Evolutionary conservation across 2,797 vertebrate species (phyloP), one percentile per base, ranked within the genome.

Genomic region (Acomys russatus): DNA sequence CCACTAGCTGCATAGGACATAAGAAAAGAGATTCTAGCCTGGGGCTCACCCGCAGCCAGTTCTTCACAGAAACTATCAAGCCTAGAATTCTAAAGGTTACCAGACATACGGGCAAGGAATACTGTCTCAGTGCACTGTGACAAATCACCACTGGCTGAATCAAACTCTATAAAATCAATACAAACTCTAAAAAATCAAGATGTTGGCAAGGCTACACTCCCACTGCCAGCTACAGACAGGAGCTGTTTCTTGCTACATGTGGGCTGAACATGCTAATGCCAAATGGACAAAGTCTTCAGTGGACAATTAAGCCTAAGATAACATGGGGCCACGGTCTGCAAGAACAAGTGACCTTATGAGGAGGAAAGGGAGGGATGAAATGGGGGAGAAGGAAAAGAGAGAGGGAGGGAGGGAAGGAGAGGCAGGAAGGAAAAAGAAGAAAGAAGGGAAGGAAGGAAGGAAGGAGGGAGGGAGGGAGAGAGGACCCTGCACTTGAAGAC

Each of bases 1-100:
- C 4, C 7, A 1, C 12, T 0, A 1, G 9, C 54, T 18, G 3
- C 30, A 33, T 4, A 30, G 38, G 10, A 22, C 11, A 8, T 66
- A 17, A 25, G 3, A 15, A 54, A 17, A 4, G 28, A 51, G 3
- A 61, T 23, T 76, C 28, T 9, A 76, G 51, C 33, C 9, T 22
- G 6, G 6, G 84, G 33, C 35, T 80, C 59, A 25, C 33, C 11
- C 9, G 14, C 25, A 85, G 35, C 18, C 17, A 33, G 0, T 5
- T n/a, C 49, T 25, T 79, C 64, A 79, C 30, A 23, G n/a, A 91
- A 14, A 66, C 14, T 25, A 38, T 11, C 25, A 38, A 54, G 12
- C 33, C 87, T 84, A 35, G 61, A 88, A 22, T 9, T 76, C 11
- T 56, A 68, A 78, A 93, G 23, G 18, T 82, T 30, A 85, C 23